phyloP scores from a whole-genome alignment of 1,140 invertebrate species.

The Bombus sibiricus region DNA sequence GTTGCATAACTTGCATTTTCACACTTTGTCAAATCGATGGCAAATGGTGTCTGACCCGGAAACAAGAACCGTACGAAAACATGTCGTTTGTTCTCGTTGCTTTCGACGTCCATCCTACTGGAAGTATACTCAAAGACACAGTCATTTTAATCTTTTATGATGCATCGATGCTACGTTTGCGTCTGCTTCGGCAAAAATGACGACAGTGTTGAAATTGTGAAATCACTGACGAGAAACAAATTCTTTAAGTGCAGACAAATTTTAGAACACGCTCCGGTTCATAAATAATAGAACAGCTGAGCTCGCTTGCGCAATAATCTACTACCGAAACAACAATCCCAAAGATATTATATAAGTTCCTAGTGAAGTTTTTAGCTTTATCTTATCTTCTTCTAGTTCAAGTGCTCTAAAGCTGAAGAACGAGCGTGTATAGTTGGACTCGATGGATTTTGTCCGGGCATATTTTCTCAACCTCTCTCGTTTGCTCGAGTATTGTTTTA shows the following conservation, averaged over 20 bases:
- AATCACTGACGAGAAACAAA: neutral
- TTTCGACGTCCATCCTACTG: neutral
- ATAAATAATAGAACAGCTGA: too few species aligned
- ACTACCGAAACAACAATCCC: neutral
- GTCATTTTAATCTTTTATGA: constrained; percentile 52
- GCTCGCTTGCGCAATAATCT: too few species aligned
- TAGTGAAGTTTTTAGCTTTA: neutral
- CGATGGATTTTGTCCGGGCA: neutral
- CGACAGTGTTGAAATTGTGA: neutral
- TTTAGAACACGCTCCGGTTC: neutral
- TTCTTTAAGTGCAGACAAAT: neutral
- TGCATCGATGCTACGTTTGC: neutral
- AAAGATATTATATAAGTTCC: neutral
- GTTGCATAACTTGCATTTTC: neutral
- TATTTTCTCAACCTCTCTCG: neutral
- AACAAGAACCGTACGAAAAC: neutral
- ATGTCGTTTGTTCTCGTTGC: neutral
- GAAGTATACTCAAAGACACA: constrained; percentile 6
- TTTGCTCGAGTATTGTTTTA: constrained; percentile 44
- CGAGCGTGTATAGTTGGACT: too few species aligned
- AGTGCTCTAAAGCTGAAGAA: neutral
- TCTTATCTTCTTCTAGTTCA: neutral
- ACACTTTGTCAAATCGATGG: neutral
- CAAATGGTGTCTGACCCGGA: neutral
- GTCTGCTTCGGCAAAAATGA: neutral